These are phyloP conservation scores for Pharmacophagus antenor DNA, from an alignment of 2,888 invertebrate species.

Conservation along the genomic window DNA sequence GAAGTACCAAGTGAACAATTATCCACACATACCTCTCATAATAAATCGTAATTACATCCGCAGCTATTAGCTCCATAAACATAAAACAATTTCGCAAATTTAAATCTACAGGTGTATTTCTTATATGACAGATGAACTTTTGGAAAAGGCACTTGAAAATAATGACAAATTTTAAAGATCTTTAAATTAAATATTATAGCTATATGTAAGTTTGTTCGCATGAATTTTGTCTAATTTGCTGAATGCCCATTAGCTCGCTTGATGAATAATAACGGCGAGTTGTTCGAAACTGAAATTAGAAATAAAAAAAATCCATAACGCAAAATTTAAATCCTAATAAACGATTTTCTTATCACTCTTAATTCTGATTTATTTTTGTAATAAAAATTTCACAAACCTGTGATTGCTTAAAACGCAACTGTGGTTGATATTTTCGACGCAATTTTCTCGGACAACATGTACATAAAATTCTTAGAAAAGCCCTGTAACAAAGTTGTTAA, in stretches of 20 bases:
- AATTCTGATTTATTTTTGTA: neutral
- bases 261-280: constrained; percentile 88
- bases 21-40: constrained; percentile 49
- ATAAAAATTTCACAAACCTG: constrained; percentile 80
- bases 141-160: constrained; percentile 67
- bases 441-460: constrained; percentile 92
- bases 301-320: constrained; percentile 48
- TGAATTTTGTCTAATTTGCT: constrained; percentile 88
- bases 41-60: neutral
- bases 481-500: constrained; percentile 82
- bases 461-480: constrained; percentile 94
- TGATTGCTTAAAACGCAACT: constrained; percentile 91
- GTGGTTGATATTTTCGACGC: constrained; percentile 90
- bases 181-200: constrained; percentile 53
- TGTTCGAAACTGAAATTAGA: constrained; percentile 87
- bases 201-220: constrained; percentile 93
- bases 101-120: neutral
- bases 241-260: constrained; percentile 87
- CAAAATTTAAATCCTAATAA: constrained; percentile 24
- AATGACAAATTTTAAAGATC: constrained; percentile 40
- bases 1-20: constrained; percentile 36
- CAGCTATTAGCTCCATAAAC: neutral
- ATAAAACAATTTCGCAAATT: neutral
- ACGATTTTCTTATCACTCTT: neutral
- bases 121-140: constrained; percentile 19